Base-by-base conservation (phyloP, 2,797 vertebrate species). In the Poecile montanus region DNA sequence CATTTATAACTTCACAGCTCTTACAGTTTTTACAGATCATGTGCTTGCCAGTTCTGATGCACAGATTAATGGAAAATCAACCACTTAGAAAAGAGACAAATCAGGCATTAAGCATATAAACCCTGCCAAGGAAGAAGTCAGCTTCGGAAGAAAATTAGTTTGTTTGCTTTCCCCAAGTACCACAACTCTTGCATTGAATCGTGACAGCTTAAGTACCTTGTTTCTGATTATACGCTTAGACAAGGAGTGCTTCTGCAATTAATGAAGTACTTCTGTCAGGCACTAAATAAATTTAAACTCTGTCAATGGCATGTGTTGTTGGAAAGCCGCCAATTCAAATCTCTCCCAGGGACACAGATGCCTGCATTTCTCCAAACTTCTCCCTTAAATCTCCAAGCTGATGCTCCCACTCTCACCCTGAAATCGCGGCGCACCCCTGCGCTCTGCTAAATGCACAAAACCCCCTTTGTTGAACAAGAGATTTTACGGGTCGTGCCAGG, bases 1-100 rank as follows among this genome's bases (percentile, higher is more conserved):
- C 60, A 32, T 76, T 91, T 67, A 85, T 12, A 94, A 44, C 42
- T 90, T 66, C 81, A 76, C 73, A 56, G 65, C 61, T 72, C 66
- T 93, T 44, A 50, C 54, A 71, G 50, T 54, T 93, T 93, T 50
- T 65, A 88, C 51, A 75, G 53, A 72, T 38, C 22, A 16, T 11
- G 16, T 32, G 27, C 36, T 66, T 91, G 78, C 29, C 74, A 75
- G 71, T 50, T 86, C 77, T 42, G 56, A 62, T 27, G 66, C 36
- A 77, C 29, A 40, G 71, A 86, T 62, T 47, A 91, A 57, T 40
- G 65, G 23, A 80, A 91, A 91, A 74, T 60, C 53, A 74, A n/a
- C n/a, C 29, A 36, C 20, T 88, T 60, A 10, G 65, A 60, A 73
- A 83, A 61, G 26, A 86, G 30, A 65, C 27, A 93, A 68, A 54